phyloP scores from a whole-genome alignment of 2,113 vertebrate species.

The Bucco capensis region DNA sequence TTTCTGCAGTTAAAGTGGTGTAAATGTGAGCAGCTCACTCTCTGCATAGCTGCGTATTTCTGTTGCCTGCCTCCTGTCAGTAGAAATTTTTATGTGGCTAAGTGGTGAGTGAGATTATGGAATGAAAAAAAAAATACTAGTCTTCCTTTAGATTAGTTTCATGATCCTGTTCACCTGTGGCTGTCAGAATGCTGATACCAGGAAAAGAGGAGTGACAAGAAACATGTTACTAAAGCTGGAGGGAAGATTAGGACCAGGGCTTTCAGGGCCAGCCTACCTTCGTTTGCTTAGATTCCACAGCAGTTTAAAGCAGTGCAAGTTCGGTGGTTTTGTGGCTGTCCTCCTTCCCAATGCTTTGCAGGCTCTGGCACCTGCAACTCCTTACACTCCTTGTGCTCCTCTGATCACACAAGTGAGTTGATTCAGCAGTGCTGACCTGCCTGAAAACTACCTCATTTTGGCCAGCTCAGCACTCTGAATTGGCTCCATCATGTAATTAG shows the following conservation, averaged over 20 bases:
- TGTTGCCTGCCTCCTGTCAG: neutral
- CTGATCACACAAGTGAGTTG: neutral
- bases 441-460: neutral
- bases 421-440: neutral
- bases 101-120: neutral
- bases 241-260: neutral
- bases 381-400: neutral
- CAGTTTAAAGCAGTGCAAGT: neutral
- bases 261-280: neutral
- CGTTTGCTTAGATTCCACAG: neutral
- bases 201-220: neutral
- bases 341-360: neutral
- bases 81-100: neutral
- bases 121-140: neutral
- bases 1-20: neutral
- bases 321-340: neutral
- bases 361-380: rapidly evolving
- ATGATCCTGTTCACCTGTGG: neutral
- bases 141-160: neutral
- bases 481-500: neutral
- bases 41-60: rapidly evolving
- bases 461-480: neutral
- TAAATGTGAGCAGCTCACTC: rapidly evolving
- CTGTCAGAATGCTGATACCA: neutral
- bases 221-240: neutral